Evolutionary conservation across 2,888 invertebrate genomes (phyloP), one percentile per base, ranked within the genome.

Genomic region (Danaus chrysippus): DNA sequence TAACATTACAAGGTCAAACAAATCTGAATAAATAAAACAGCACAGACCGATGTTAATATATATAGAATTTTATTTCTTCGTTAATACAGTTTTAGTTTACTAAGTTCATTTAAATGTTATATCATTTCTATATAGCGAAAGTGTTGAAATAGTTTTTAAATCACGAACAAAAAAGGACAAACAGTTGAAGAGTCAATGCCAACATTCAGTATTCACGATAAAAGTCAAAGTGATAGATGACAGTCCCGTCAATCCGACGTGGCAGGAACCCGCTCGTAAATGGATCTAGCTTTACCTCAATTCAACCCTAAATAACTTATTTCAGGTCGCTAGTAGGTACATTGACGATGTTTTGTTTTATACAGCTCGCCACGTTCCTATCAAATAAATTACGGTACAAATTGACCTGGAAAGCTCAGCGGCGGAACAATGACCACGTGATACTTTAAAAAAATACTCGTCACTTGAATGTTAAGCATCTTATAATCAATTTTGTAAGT

Each of bases 381-480:
- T 79, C 81, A 83, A 84, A 86, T 82, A 84, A 86, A 86, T 83
- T 82, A 82, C 82, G 71, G 75, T 72, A 71, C 76, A 81, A 81
- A 86, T 85, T 87, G 86, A 85, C 86, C 86, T 73, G 84, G 81
- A 85, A 85, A 84, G 76, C 77, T 75, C 68, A 72, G 71, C 73
- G 68, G 69, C 73, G 75, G 73, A 76, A 80, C 81, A 81, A 80
- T 81, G 76, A 77, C 76, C 77, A 54, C 49, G 58, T 34, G 52
- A 54, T 61, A 54, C 58, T 58, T 49, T 66, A 42, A 42, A 56
- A 58, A 61, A 65, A 68, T 61, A 56, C 56, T 52, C 54, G 54
- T 64, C 58, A 64, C 54, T 61, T 67, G 61, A 62, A 62, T 66
- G 56, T 58, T 55, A 55, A 49, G 59, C 61, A 42, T 46, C 49